Percentiles rank a stretch among this genome's conserved stretches.
These are phyloP conservation scores for Cotesia congregata DNA, from an alignment of 2,888 invertebrate genomes.

Conservation along the genomic window DNA sequence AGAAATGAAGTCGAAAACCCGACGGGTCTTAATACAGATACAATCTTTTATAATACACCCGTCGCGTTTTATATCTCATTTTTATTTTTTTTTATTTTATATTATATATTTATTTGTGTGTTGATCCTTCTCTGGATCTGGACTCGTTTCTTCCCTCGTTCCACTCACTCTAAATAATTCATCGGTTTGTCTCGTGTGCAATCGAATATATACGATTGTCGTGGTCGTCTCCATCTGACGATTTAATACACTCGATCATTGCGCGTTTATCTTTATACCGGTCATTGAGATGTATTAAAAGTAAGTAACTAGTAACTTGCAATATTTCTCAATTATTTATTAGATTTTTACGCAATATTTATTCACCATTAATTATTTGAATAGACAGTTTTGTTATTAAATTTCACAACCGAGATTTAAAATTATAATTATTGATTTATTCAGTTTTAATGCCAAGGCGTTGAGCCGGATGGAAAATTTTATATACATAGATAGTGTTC, in stretches of 20 bases:
- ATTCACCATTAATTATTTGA: too few species aligned
- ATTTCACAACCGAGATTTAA: too few species aligned
- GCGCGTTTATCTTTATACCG: neutral
- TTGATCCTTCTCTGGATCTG: neutral
- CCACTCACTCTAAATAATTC: slow-evolving; percentile 34
- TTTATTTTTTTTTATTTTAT: neutral
- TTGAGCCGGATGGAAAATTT: too few species aligned
- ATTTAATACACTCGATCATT: slow-evolving; percentile 16
- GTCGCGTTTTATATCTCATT: neutral
- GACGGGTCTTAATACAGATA: slow-evolving; percentile 33
- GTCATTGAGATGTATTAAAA: slow-evolving; percentile 1
- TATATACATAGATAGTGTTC: too few species aligned
- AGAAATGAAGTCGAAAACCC: slow-evolving; percentile 35
- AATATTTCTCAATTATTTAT: neutral
- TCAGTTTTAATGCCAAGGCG: too few species aligned
- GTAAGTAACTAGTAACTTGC: neutral
- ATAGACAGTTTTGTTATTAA: too few species aligned
- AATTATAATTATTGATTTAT: too few species aligned
- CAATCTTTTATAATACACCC: slow-evolving; percentile 20
- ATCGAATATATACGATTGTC: slow-evolving; percentile 22
- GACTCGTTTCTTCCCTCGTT: slow-evolving; percentile 14
- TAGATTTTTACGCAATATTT: too few species aligned
- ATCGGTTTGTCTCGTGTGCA: slow-evolving; percentile 25
- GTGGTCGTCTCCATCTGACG: slow-evolving; percentile 7
- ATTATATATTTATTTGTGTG: slow-evolving; percentile 1